These are phyloP conservation scores for Thamnaconus septentrionalis DNA, from an alignment of 2,113 vertebrate genomes.

Conservation along the genomic window DNA sequence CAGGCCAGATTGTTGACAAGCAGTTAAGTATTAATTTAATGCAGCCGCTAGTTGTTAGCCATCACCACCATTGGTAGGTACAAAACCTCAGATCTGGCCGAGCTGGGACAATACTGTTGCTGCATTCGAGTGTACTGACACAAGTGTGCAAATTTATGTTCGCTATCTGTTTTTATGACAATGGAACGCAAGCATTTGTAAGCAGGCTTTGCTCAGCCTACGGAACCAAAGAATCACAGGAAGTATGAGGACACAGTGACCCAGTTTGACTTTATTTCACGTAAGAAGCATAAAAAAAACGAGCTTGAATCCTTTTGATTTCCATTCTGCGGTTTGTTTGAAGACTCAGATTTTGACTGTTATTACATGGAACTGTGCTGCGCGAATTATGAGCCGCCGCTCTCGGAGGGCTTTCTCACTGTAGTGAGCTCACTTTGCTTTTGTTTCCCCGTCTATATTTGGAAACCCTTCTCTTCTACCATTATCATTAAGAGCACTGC, in stretches of 20 bases:
- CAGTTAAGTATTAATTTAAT: too few relatives aligned
- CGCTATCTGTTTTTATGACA: conserved; percentile 23
- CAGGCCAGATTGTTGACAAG: too few relatives aligned
- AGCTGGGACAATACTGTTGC: too few relatives aligned
- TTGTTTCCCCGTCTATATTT: conserved; percentile 50
- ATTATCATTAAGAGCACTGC: conserved; percentile 31
- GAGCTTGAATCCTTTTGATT: conserved; percentile 38
- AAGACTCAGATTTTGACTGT: conserved; percentile 40
- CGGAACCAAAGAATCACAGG: conserved; percentile 10
- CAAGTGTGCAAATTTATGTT: conserved; percentile 21
- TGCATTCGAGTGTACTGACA: too few relatives aligned
- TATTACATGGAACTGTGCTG: conserved; percentile 41
- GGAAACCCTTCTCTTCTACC: conserved; percentile 23
- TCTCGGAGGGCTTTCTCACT: conserved; percentile 45
- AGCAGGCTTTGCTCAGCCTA: conserved; percentile 18
- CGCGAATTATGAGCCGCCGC: conserved; percentile 22
- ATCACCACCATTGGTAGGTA: too few relatives aligned
- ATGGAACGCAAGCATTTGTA: conserved; percentile 1
- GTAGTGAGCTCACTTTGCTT: conserved; percentile 46
- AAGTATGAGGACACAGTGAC: conserved; percentile 20
- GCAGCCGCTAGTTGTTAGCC: too few relatives aligned
- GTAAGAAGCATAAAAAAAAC: conserved; percentile 30
- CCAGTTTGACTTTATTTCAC: conserved; percentile 44
- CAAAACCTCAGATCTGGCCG: too few relatives aligned
- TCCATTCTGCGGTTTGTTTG: conserved; percentile 45